Base-by-base conservation (phyloP, 2,113 vertebrate genomes). In the Etheostoma cragini region DNA sequence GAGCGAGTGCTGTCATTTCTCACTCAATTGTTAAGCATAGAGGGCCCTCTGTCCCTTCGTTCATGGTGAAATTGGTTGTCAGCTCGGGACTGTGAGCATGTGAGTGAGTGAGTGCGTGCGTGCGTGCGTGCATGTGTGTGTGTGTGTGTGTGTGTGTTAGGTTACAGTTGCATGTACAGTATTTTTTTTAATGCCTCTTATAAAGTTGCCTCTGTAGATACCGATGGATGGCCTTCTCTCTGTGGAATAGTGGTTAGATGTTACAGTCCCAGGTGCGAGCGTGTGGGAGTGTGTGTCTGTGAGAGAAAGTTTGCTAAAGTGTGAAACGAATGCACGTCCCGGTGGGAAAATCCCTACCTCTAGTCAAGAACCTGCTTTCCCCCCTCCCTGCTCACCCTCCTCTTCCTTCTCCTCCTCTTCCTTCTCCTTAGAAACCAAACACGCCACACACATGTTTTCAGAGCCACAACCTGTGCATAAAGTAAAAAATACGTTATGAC, bases 1-100 rank as follows among this genome's bases (percentile, higher is more conserved):
- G 85, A 87, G 83, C 62, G 78, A 91, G 83, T 84, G 75, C 91
- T 92, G 93, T 91, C 91, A 91, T 92, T 90, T 92, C 73, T 94
- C 92, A 91, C 82, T 90, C 78, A 5, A 68, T 79, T 84, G 86
- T 88, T 61, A 52, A 69, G 64, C 86, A 94, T 72, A 94, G 90
- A 93, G 82, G 77, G 33, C 7, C 70, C 70, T 90, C 89, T 94
- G 92, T 94, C 42, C 80, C 80, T 82, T 69, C 13, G 24, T 21
- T 69, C 78, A 69, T 68, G 76, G 61, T 24, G 50, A 64, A 66
- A 62, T 56, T 11, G 46, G 78, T 76, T 64, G 74, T 80, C 62
- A 54, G 66, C 69, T 74, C 1, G 19, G 78, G 77, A 84, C 79
- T 68, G 60, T 35, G 62, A 17, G 66, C 1, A 45, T 7, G 82